A percentile compares a stretch with the other conserved stretches of the same genome.
Evolutionary conservation across 2,797 vertebrate genomes (phyloP).

Genomic region (Cyprinella venusta): DNA sequence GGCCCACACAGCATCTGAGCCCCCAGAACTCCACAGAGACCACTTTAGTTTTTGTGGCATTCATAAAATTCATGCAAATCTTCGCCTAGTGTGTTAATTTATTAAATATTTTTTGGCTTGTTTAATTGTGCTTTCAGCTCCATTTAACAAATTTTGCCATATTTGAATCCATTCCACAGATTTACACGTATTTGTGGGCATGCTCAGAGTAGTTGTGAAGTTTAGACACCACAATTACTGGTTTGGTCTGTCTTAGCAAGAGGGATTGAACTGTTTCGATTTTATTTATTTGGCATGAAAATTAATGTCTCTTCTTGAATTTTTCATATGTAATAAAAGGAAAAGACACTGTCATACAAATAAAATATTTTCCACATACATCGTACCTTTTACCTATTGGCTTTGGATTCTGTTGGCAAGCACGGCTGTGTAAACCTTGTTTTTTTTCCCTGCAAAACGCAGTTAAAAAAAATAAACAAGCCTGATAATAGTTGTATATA

Average conservation of each 20-base stretch:
- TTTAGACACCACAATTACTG: not conserved
- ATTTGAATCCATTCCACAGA: not conserved
- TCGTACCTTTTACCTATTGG: slow-evolving; percentile 52
- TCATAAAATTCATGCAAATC: not conserved
- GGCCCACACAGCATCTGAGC: not conserved
- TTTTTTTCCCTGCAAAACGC: slow-evolving; percentile 62
- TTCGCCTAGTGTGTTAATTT: not conserved
- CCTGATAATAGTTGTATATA: slow-evolving; percentile 74
- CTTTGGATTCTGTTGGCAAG: slow-evolving; percentile 44
- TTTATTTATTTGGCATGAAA: not conserved
- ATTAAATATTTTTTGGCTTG: not conserved
- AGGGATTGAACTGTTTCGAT: not conserved
- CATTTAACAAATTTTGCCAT: not conserved
- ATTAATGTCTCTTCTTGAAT: not conserved
- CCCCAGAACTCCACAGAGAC: not conserved
- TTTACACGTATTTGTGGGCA: no score
- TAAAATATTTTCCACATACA: not conserved
- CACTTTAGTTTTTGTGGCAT: not conserved
- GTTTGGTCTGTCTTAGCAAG: not conserved
- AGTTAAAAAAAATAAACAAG: slow-evolving; percentile 70
- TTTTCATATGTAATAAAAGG: not conserved
- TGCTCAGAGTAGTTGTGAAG: not conserved
- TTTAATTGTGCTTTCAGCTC: not conserved
- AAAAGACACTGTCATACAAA: not conserved
- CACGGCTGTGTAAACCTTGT: slow-evolving; percentile 62